These are phyloP conservation scores for Poecile montanus DNA, from an alignment of 2,797 vertebrate species.

Conservation along the genomic window DNA sequence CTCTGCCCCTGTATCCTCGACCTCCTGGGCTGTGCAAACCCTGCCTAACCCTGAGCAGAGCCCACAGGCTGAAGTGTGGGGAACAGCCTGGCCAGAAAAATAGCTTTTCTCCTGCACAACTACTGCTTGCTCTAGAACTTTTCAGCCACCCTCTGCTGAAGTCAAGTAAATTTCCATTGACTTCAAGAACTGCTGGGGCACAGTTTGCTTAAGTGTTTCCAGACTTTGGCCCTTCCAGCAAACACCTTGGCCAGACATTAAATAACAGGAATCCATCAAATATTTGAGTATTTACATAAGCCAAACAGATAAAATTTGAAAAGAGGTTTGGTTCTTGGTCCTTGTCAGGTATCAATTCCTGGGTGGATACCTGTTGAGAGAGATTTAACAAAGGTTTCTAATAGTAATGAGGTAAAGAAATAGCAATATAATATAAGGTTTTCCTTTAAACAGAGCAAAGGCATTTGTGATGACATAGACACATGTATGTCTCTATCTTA, in stretches of 20 bases:
- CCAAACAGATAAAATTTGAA: background rate
- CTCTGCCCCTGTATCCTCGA: background rate
- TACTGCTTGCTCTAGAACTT: background rate
- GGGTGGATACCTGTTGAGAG: background rate
- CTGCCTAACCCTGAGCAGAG: background rate
- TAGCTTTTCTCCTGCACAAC: background rate
- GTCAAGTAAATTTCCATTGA: constrained; percentile 20
- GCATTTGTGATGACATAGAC: background rate
- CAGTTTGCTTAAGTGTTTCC: constrained; percentile 2
- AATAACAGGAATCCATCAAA: background rate
- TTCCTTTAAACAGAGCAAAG: background rate
- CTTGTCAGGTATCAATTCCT: background rate
- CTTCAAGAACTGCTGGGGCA: background rate
- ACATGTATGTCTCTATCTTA: background rate
- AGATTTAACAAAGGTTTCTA: background rate
- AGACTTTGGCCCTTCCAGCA: constrained; percentile 14
- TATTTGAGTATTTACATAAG: background rate
- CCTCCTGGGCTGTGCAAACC: background rate
- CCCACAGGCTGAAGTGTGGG: background rate
- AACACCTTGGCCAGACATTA: background rate
- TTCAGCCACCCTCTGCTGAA: background rate
- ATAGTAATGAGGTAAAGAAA: background rate
- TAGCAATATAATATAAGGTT: background rate
- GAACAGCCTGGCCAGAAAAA: background rate
- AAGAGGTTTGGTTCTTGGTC: background rate